Percentiles rank a stretch among this genome's conserved stretches.
Evolutionary conservation across 2,888 invertebrate genomes (phyloP).

Genomic region (Galerucella pusilla): DNA sequence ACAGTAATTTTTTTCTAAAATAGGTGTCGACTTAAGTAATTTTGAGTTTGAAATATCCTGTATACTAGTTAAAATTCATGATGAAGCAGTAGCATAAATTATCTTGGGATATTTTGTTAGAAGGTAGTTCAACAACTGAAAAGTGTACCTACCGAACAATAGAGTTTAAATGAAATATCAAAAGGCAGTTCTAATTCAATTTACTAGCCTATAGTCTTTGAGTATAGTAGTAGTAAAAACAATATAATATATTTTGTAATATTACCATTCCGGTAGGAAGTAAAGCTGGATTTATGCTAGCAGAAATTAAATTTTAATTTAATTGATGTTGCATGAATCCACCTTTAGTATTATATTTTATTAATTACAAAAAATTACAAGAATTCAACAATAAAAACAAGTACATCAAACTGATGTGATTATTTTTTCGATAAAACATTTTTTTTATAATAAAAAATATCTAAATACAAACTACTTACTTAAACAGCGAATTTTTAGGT

Average conservation of each 20-base stretch:
- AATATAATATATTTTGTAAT: not conserved
- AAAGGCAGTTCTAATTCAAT: constrained; percentile 13
- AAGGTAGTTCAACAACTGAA: not conserved
- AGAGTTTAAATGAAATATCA: not conserved
- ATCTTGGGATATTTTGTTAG: constrained; percentile 11
- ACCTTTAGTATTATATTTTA: not conserved
- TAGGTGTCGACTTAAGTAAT: too few relatives aligned
- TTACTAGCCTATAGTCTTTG: constrained; percentile 7
- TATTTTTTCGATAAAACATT: not conserved
- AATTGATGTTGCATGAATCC: too few relatives aligned
- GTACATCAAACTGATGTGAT: not conserved
- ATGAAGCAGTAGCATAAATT: not conserved
- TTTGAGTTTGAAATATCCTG: not conserved
- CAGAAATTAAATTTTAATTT: too few relatives aligned
- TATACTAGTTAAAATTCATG: not conserved
- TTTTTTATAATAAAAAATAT: constrained; percentile 22
- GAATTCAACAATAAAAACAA: not conserved
- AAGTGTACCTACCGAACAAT: constrained; percentile 7
- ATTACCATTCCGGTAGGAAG: too few relatives aligned
- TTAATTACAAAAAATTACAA: not conserved
- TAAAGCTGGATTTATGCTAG: too few relatives aligned
- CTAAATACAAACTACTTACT: constrained; percentile 37
- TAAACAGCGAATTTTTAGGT: constrained; percentile 32
- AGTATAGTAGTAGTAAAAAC: not conserved
- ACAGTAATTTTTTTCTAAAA: not conserved